phyloP scores from a whole-genome alignment of 2,113 vertebrate species.

The Coracopsis vasa region DNA sequence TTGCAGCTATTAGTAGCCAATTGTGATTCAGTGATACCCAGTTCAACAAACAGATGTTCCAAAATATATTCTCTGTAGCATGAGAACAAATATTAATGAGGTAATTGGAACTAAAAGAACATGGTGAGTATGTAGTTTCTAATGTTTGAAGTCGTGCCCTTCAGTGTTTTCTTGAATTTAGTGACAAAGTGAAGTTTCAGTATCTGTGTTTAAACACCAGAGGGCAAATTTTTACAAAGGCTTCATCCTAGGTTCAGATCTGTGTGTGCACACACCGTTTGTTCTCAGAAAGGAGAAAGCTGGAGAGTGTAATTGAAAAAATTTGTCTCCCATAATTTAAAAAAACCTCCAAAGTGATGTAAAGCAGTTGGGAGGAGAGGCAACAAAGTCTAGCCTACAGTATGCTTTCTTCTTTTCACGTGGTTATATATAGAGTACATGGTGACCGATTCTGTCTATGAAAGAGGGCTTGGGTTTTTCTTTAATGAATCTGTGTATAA shows the following conservation, averaged over 20 bases:
- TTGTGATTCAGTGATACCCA: constrained; percentile 76
- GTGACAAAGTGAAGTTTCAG: not conserved
- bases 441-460: not conserved
- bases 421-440: not conserved
- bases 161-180: constrained; percentile 28
- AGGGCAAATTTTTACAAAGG: constrained; percentile 24
- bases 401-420: not conserved
- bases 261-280: not conserved
- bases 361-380: not conserved
- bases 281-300: not conserved
- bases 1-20: constrained; percentile 75
- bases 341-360: not conserved
- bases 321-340: not conserved
- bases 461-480: fast-evolving
- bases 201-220: constrained; percentile 8
- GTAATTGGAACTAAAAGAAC: constrained; percentile 64
- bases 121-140: constrained; percentile 21
- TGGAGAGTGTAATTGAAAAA: not conserved
- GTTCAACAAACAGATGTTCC: constrained; percentile 76
- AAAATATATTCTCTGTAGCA: constrained; percentile 66
- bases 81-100: constrained; percentile 79
- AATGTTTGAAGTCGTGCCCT: not conserved
- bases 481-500: not conserved
- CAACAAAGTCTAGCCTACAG: not conserved
- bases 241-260: not conserved